phyloP scores from a whole-genome alignment of 2,797 vertebrate species.

The Furcifer pardalis region DNA sequence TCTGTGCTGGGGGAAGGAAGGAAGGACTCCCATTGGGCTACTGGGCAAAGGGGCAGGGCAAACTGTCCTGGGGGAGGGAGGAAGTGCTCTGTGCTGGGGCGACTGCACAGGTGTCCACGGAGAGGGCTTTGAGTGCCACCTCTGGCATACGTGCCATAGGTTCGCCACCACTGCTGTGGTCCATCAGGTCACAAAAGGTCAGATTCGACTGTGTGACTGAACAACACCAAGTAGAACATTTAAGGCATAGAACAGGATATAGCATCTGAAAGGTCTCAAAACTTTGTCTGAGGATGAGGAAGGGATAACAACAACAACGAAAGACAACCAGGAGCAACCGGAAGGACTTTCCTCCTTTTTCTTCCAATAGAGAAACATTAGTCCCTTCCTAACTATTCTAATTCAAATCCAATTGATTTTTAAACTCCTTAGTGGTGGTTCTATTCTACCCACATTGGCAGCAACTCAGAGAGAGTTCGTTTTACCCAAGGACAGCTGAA shows the following conservation, averaged over 20 bases:
- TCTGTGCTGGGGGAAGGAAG: no score
- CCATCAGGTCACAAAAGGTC: no score
- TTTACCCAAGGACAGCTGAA: background rate
- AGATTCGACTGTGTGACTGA: no score
- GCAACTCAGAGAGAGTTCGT: background rate
- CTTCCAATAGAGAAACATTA: background rate
- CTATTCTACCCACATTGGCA: background rate
- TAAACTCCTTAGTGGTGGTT: background rate
- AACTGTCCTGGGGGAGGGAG: no score
- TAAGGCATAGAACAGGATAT: background rate
- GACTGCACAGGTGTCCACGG: no score
- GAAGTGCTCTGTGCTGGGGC: no score
- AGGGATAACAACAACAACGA: background rate
- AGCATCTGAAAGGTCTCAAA: constrained; percentile 2
- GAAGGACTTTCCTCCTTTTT: background rate
- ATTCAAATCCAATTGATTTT: background rate
- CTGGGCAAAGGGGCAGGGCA: no score
- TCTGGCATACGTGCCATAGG: no score
- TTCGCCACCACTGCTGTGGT: no score
- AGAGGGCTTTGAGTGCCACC: no score
- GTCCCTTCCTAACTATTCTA: background rate
- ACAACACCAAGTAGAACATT: no score
- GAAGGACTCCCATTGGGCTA: no score
- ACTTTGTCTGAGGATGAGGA: background rate
- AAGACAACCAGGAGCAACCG: background rate